A percentile compares a stretch with the other conserved stretches of the same genome.
These are phyloP conservation scores for Prorops nasuta DNA, from an alignment of 1,140 invertebrate species.

Conservation along the genomic window DNA sequence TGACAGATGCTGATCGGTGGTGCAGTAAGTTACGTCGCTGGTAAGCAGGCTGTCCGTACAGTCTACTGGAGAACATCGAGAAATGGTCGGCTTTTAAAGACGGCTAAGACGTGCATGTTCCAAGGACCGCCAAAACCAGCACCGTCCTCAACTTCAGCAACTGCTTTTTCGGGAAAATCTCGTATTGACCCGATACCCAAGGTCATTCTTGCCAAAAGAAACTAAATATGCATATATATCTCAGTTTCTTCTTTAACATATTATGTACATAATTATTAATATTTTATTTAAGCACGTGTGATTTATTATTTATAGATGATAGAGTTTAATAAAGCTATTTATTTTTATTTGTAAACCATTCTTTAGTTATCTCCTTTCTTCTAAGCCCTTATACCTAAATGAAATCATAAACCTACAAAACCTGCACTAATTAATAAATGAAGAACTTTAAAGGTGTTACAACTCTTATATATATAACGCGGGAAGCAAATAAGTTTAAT, in stretches of 20 bases:
- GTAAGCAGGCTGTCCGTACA: constrained; percentile 68
- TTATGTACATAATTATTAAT: constrained; percentile 20
- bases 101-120: constrained; percentile 64
- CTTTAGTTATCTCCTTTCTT: too few relatives aligned
- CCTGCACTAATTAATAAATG: too few relatives aligned
- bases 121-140: constrained; percentile 55
- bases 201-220: constrained; percentile 18
- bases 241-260: too few relatives aligned
- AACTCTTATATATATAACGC: too few relatives aligned
- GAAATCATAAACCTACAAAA: too few relatives aligned
- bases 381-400: too few relatives aligned
- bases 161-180: constrained; percentile 24
- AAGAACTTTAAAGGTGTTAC: too few relatives aligned
- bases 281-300: constrained; percentile 9
- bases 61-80: constrained; percentile 67
- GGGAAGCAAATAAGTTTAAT: too few relatives aligned
- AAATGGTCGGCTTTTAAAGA: constrained; percentile 59
- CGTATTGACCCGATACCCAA: constrained; percentile 25
- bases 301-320: neutral
- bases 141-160: constrained; percentile 33
- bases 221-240: too few relatives aligned
- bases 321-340: constrained; percentile 20
- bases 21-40: constrained; percentile 67
- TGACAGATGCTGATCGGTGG: constrained; percentile 53
- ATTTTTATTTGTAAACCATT: too few relatives aligned